A percentile compares a stretch with the other conserved stretches of the same genome.
Conservation (phyloP, 2,888 invertebrate genomes). For the Mesoligia furuncula region DNA sequence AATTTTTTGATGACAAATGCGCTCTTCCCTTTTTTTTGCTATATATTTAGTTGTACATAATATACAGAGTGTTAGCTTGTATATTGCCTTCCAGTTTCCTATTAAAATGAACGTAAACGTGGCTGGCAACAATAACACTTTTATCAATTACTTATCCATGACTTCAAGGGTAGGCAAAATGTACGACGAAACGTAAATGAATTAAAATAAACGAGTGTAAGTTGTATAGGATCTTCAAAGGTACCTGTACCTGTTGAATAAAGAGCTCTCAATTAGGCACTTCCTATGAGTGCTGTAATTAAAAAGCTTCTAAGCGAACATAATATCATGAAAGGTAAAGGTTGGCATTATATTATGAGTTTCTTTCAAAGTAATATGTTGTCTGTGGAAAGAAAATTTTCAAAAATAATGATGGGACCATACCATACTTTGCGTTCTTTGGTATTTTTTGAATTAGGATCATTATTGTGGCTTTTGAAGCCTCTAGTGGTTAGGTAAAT, state of each 20-base stretch:
- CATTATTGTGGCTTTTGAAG: neutral
- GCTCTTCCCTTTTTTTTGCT: too few species aligned
- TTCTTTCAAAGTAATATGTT: neutral
- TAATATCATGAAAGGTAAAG: conserved; percentile 15
- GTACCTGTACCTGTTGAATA: conserved; percentile 9
- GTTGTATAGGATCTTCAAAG: neutral
- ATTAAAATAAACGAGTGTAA: conserved; percentile 26
- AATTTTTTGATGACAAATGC: neutral
- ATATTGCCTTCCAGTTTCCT: neutral
- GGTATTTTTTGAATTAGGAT: neutral
- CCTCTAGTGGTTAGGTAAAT: neutral
- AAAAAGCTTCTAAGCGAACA: conserved; percentile 17
- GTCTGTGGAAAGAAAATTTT: neutral
- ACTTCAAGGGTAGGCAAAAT: conserved; percentile 9
- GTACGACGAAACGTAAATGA: conserved; percentile 12
- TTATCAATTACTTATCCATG: neutral
- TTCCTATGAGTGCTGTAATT: conserved; percentile 30
- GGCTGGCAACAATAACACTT: neutral
- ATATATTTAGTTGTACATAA: too few species aligned
- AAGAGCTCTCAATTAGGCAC: conserved; percentile 22
- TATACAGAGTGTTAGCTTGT: neutral
- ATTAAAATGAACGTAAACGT: neutral
- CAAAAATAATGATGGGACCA: neutral
- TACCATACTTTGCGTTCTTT: neutral
- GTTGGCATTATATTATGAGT: neutral